Base-by-base conservation (phyloP, 2,113 vertebrate genomes). In the Cryptomyrus ogoouensis region DNA sequence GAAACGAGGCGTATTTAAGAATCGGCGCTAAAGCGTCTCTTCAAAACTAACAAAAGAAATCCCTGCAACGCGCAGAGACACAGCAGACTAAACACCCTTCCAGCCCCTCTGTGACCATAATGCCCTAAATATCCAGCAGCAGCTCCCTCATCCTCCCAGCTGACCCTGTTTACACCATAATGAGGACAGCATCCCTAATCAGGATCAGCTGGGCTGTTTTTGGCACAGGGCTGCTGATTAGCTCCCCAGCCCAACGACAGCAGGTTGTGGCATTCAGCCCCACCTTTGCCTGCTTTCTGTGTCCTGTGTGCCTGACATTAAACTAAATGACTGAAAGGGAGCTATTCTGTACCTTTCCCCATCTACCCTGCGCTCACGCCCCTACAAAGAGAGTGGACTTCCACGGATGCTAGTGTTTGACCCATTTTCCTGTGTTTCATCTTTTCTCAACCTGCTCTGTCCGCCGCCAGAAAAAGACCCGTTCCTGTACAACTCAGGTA, bases 401-500 rank as follows among this genome's bases (percentile, higher is more conserved):
- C 19, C 46, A 31, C 10, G 8, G 49, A 53, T 52, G 49, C 21
- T 27, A 87, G n/a, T 87, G 46, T 87, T 87, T 53, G 44, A 87
- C 24, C 84, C 88, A 39, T 77, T 90, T 86, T 90, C 91, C 77
- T 89, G 24, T 85, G 19, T 94, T 87, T 90, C 35, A 50, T 91
- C 70, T 77, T 39, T 21, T 91, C 88, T 94, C 92, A 92, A 94
- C 94, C 96, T 95, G 95, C 96, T 95, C 95, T 94, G 93, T 95
- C 95, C 94, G 97, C 97, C 97, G 95, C 94, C 97, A 98, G 97
- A 97, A 96, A 97, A 96, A 97, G 96, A 95, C 96, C 96, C 97
- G 90, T 96, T 95, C 96, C 96, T 97, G 93, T 97, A 97, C 96
- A 97, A 97, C 96, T 97, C 98, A 98, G 98, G 97, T 98, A 99